phyloP scores from a whole-genome alignment of 1,140 invertebrate genomes.

The Cyrtorhinus lividipennis region DNA sequence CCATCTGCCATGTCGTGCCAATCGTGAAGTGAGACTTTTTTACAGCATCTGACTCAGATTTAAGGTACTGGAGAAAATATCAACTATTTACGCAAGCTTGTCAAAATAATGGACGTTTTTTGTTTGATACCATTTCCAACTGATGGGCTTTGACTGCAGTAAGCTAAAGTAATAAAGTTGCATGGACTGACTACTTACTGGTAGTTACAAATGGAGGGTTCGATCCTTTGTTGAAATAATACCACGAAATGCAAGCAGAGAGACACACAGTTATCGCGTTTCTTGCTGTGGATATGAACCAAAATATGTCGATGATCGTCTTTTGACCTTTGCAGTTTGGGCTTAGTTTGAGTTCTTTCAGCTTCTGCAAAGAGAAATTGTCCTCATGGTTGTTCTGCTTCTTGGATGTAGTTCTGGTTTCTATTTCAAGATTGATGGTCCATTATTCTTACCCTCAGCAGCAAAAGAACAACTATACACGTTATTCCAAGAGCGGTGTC shows the following conservation, averaged over 20 bases:
- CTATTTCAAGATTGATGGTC: too few relatives aligned
- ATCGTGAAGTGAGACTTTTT: too few relatives aligned
- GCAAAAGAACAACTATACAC: constrained; percentile 47
- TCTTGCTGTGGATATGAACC: constrained; percentile 56
- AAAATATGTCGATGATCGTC: constrained; percentile 39
- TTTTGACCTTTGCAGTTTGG: constrained; percentile 22
- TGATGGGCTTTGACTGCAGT: too few relatives aligned
- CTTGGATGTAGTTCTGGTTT: too few relatives aligned
- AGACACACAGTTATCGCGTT: constrained; percentile 62
- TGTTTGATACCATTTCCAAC: too few relatives aligned
- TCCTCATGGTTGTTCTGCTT: not conserved
- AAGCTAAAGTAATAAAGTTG: too few relatives aligned
- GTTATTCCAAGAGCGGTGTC: constrained; percentile 48
- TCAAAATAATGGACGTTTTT: too few relatives aligned
- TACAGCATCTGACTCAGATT: too few relatives aligned
- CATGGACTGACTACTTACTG: constrained; percentile 27
- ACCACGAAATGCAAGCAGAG: constrained; percentile 38
- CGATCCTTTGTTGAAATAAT: constrained; percentile 25
- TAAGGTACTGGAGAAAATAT: too few relatives aligned
- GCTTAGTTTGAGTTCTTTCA: constrained; percentile 40
- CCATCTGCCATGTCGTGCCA: too few relatives aligned
- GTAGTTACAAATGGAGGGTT: constrained; percentile 35
- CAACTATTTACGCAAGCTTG: too few relatives aligned
- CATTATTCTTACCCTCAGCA: constrained; percentile 44
- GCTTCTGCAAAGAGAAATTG: constrained; percentile 37